phyloP scores from a whole-genome alignment of 2,113 vertebrate species.

The Panthera tigris region DNA sequence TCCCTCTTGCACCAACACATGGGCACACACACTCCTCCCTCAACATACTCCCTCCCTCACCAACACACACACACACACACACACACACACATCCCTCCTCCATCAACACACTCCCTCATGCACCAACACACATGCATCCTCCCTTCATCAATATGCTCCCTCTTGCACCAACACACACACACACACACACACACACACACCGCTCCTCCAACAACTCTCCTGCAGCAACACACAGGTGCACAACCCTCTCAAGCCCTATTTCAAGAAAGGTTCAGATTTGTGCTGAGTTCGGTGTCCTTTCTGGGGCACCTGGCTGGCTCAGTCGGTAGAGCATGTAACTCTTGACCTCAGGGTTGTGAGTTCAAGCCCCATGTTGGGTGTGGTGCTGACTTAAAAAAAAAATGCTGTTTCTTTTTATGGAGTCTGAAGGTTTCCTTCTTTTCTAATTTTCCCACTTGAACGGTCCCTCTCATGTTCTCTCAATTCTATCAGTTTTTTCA shows the following conservation, averaged over 20 bases:
- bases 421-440: neutral
- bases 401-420: neutral
- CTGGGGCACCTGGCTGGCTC: neutral
- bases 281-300: neutral
- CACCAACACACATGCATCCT: no score
- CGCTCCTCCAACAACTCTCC: neutral
- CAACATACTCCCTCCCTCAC: neutral
- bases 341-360: neutral
- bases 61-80: rapidly evolving
- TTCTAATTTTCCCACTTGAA: neutral
- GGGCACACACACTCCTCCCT: neutral
- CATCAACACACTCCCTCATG: neutral
- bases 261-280: rapidly evolving
- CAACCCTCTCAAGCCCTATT: rapidly evolving
- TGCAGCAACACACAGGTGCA: neutral
- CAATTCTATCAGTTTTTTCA: neutral
- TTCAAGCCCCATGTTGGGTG: neutral
- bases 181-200: rapidly evolving
- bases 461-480: neutral
- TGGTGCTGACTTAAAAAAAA: neutral
- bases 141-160: neutral
- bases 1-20: neutral
- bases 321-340: neutral
- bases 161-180: neutral
- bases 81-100: neutral